Evolutionary conservation across 2,888 invertebrate genomes (phyloP).

Genomic region (Clunio marinus): DNA sequence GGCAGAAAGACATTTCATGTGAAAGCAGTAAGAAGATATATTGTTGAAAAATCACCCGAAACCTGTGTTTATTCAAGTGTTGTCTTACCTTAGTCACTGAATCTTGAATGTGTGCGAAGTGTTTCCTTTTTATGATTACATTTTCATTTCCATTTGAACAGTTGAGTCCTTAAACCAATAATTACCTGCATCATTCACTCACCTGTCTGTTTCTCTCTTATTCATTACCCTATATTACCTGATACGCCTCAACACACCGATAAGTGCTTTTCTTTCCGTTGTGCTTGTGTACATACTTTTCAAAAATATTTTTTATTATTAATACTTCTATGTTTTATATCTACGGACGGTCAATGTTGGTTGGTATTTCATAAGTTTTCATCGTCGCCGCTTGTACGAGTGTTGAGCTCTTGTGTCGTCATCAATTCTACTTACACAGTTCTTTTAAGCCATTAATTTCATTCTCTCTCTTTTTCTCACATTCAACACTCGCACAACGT

Average conservation of each 20-base stretch:
- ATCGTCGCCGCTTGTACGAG: too few relatives aligned
- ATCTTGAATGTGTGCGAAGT: not conserved
- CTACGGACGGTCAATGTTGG: too few relatives aligned
- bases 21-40: too few relatives aligned
- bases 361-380: too few relatives aligned
- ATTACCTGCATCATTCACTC: constrained; percentile 16
- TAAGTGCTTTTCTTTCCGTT: too few relatives aligned
- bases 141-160: not conserved
- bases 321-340: too few relatives aligned
- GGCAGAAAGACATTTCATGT: too few relatives aligned
- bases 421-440: constrained; percentile 26
- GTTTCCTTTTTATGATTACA: not conserved
- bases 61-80: not conserved
- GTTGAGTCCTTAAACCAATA: constrained; percentile 2
- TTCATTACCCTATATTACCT: not conserved
- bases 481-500: constrained; percentile 7
- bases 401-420: constrained; percentile 21
- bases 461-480: not conserved
- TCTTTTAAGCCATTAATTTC: too few relatives aligned
- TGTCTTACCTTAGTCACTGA: not conserved
- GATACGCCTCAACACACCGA: not conserved
- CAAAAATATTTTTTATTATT: too few relatives aligned
- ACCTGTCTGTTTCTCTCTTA: not conserved
- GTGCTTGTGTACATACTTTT: too few relatives aligned
- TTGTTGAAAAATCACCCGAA: not conserved